Conservation (phyloP, 1,140 invertebrate genomes). For the Wiebesia pumilae region DNA sequence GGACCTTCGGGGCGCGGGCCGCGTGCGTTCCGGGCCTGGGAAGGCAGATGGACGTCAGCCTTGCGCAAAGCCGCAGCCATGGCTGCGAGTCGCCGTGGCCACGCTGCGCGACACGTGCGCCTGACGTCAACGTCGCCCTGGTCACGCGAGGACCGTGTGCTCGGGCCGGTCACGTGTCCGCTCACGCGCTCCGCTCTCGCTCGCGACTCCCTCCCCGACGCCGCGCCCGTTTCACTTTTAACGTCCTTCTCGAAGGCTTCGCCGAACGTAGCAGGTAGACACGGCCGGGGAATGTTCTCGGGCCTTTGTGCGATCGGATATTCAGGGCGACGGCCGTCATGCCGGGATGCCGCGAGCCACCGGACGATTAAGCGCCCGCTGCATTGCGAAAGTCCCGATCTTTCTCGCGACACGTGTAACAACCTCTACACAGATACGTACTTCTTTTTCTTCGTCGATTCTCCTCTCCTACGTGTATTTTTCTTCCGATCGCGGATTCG, state of each 20-base stretch:
- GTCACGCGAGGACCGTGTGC: conserved; percentile 75
- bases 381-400: neutral
- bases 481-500: too few species aligned
- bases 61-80: neutral
- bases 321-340: neutral
- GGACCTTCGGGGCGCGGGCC: too few species aligned
- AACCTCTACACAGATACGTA: too few species aligned
- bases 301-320: neutral
- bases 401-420: too few species aligned
- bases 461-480: neutral
- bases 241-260: neutral
- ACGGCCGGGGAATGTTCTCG: neutral
- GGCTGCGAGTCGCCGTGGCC: conserved; percentile 54
- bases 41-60: neutral
- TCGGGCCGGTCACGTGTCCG: conserved; percentile 72
- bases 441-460: too few species aligned
- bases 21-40: neutral
- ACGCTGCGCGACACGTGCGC: conserved; percentile 74
- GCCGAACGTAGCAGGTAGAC: neutral
- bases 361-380: neutral
- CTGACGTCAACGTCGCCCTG: conserved; percentile 71
- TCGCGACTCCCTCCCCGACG: neutral
- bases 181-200: conserved; percentile 68
- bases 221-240: neutral
- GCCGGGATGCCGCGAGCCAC: neutral